Percentiles rank a stretch among this genome's conserved stretches.
phyloP scores from a whole-genome alignment of 2,888 invertebrate species.

The Agonopterix arenella region DNA sequence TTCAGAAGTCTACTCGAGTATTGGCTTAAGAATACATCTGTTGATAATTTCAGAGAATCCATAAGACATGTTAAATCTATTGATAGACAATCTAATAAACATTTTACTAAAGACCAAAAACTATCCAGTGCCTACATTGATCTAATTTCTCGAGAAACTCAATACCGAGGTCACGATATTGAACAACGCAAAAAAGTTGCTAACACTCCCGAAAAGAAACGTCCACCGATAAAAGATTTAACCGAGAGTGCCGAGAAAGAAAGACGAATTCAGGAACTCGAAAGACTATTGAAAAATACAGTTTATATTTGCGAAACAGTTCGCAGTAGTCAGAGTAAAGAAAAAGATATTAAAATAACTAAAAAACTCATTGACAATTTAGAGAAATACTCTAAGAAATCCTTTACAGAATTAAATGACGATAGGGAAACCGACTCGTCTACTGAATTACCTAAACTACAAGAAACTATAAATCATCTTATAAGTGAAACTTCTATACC shows the following conservation, averaged over 20 bases:
- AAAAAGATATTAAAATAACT: slow-evolving; percentile 52
- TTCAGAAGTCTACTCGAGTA: slow-evolving; percentile 52
- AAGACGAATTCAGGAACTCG: slow-evolving; percentile 49
- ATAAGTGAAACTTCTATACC: slow-evolving; percentile 46
- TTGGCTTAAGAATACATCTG: slow-evolving; percentile 46
- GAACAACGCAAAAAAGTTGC: background rate
- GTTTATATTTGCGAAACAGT: slow-evolving; percentile 49
- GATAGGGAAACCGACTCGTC: slow-evolving; percentile 34
- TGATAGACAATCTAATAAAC: slow-evolving; percentile 35
- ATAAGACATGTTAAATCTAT: slow-evolving; percentile 33
- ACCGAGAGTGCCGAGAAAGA: slow-evolving; percentile 46
- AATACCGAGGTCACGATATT: background rate
- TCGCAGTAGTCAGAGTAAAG: slow-evolving; percentile 25
- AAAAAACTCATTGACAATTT: slow-evolving; percentile 45
- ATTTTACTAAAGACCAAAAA: slow-evolving; percentile 32
- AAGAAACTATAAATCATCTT: slow-evolving; percentile 49
- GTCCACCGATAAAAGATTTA: background rate
- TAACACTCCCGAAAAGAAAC: slow-evolving; percentile 1
- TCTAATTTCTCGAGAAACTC: background rate
- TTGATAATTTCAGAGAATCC: slow-evolving; percentile 26
- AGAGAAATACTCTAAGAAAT: slow-evolving; percentile 25
- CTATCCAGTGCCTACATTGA: background rate
- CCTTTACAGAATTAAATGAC: background rate
- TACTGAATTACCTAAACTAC: slow-evolving; percentile 40
- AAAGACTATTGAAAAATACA: slow-evolving; percentile 52